A percentile compares a stretch with the other conserved stretches of the same genome.
phyloP scores from a whole-genome alignment of 2,888 invertebrate genomes.

The Drosophila cracens region DNA sequence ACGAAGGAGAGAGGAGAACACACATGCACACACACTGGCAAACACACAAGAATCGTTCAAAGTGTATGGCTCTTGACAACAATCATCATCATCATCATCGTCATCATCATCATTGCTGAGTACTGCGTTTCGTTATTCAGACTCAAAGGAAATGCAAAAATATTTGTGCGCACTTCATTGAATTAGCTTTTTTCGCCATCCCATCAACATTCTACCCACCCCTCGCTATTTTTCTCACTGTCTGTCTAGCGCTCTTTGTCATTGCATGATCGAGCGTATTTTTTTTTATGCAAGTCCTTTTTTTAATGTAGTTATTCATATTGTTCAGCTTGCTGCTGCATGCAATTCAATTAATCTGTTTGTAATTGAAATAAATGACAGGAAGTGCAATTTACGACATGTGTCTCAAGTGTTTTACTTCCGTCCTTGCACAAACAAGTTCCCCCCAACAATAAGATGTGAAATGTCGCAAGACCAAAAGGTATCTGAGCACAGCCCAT shows the following conservation, averaged over 20 bases:
- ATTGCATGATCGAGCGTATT: conserved; percentile 27
- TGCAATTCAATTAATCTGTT: conserved; percentile 52
- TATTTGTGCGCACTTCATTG: conserved; percentile 66
- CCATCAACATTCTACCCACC: conserved; percentile 13
- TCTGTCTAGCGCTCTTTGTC: conserved; percentile 1
- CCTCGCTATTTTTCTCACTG: neutral
- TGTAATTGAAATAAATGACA: conserved; percentile 75
- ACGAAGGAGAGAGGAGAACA: conserved; percentile 6
- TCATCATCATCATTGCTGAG: conserved; percentile 9
- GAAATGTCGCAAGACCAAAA: conserved; percentile 3
- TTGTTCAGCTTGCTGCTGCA: conserved; percentile 26
- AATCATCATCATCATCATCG: conserved; percentile 9
- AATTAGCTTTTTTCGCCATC: conserved; percentile 49
- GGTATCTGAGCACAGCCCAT: neutral
- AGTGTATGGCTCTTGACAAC: conserved; percentile 36
- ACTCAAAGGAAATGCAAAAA: conserved; percentile 54
- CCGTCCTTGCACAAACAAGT: conserved; percentile 42
- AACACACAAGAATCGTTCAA: conserved; percentile 12
- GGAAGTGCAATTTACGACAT: conserved; percentile 64
- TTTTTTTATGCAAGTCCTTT: conserved; percentile 48
- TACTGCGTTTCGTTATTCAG: conserved; percentile 43
- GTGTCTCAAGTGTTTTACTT: conserved; percentile 52
- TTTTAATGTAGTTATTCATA: conserved; percentile 14
- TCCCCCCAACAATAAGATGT: conserved; percentile 22
- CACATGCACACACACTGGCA: neutral